Evolutionary conservation across 2,113 vertebrate species (phyloP).

Genomic region (Hippotragus niger): DNA sequence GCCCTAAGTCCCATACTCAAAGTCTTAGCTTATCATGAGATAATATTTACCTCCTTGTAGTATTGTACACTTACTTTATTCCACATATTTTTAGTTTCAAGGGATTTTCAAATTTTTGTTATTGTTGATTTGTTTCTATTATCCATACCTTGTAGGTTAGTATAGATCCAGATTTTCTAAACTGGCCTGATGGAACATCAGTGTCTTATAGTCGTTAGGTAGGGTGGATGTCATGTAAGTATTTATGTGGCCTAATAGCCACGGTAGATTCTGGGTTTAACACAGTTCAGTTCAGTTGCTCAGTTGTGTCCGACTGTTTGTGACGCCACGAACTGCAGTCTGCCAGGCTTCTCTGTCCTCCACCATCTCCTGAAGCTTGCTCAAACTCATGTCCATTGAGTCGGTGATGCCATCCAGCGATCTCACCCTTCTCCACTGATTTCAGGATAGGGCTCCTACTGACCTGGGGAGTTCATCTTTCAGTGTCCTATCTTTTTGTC

Average conservation of each 20-base stretch:
- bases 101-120: background rate
- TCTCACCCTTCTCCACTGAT: background rate
- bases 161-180: background rate
- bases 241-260: background rate
- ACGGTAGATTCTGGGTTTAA: background rate
- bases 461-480: background rate
- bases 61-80: background rate
- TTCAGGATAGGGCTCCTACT: background rate
- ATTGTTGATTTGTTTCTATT: background rate
- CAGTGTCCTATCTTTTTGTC: background rate
- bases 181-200: background rate
- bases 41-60: background rate
- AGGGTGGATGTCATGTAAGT: background rate
- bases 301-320: background rate
- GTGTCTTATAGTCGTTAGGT: background rate
- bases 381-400: background rate
- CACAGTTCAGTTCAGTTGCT: background rate
- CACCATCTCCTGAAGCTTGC: background rate
- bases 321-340: accelerated
- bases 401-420: background rate
- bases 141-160: background rate
- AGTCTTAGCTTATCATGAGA: background rate
- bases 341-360: too few species aligned
- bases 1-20: background rate
- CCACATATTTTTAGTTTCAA: background rate